These are phyloP conservation scores for Anniella stebbinsi DNA, from an alignment of 2,797 vertebrate species.

Conservation along the genomic window DNA sequence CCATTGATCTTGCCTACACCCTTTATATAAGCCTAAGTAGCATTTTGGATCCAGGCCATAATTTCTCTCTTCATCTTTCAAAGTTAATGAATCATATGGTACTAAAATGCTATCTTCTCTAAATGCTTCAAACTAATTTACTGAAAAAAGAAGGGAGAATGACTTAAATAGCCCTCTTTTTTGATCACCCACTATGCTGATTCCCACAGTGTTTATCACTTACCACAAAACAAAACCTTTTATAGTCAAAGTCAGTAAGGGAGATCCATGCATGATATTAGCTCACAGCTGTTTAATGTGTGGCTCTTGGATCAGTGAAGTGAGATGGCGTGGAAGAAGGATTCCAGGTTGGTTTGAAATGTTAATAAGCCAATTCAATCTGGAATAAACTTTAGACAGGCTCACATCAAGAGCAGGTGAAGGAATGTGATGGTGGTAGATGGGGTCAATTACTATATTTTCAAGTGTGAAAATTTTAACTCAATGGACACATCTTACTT, in stretches of 20 bases:
- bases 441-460: background rate
- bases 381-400: background rate
- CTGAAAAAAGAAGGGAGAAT: background rate
- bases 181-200: background rate
- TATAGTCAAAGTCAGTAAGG: background rate
- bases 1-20: background rate
- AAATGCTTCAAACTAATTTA: background rate
- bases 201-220: background rate
- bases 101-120: background rate
- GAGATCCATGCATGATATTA: constrained; percentile 1
- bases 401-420: background rate
- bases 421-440: background rate
- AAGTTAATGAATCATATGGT: background rate
- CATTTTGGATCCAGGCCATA: background rate
- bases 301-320: constrained; percentile 19
- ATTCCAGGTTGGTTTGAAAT: constrained; percentile 10
- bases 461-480: background rate
- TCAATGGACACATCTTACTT: background rate
- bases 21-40: background rate
- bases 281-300: constrained; percentile 17
- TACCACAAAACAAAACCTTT: background rate
- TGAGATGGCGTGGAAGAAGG: constrained; percentile 15
- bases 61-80: background rate
- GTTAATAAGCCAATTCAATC: constrained; percentile 16
- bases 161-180: background rate